Conservation (phyloP, 2,888 invertebrate species). For the Dendrolimus pini region DNA sequence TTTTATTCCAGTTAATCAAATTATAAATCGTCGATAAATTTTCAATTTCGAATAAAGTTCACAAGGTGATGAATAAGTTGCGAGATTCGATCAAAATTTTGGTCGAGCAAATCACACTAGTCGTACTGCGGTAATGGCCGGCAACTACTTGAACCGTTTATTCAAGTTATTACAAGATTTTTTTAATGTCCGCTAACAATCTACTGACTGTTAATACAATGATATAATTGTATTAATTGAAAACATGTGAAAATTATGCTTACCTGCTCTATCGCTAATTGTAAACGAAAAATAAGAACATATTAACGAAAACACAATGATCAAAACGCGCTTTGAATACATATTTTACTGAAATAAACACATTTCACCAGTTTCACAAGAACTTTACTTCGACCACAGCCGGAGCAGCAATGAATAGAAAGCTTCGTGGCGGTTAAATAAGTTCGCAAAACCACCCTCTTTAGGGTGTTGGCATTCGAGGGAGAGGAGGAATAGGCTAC, state of each 20-base stretch:
- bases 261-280: conserved; percentile 36
- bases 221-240: neutral
- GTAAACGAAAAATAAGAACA: conserved; percentile 39
- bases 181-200: too few relatives aligned
- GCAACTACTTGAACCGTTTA: too few relatives aligned
- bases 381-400: conserved; percentile 10
- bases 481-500: conserved; percentile 1
- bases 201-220: too few relatives aligned
- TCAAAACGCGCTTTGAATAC: conserved; percentile 3
- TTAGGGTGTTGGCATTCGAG: conserved; percentile 22
- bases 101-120: too few relatives aligned
- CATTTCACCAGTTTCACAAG: neutral
- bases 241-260: conserved; percentile 11
- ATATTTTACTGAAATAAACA: conserved; percentile 10
- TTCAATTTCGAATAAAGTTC: too few relatives aligned
- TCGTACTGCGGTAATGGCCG: too few relatives aligned
- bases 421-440: conserved; percentile 5
- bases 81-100: too few relatives aligned
- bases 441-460: conserved; percentile 12
- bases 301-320: conserved; percentile 40
- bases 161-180: too few relatives aligned
- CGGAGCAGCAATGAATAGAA: conserved; percentile 24
- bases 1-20: neutral
- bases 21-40: too few relatives aligned
- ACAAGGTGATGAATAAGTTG: too few relatives aligned